phyloP scores from a whole-genome alignment of 1,140 invertebrate species.

The Hypsibius dujardini region DNA sequence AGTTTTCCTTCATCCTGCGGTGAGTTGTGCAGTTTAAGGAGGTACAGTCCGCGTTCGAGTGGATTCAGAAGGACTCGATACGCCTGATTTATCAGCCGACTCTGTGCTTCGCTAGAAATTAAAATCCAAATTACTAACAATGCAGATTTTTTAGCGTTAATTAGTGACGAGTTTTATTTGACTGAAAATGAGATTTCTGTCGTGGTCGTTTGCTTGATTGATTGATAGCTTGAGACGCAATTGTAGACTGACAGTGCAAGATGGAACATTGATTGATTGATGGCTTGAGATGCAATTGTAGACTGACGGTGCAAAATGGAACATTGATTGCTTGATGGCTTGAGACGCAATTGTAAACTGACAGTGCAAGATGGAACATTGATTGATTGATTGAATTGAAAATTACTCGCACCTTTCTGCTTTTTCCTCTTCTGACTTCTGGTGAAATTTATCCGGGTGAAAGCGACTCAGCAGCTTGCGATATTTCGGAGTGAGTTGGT shows the following conservation, averaged over 20 bases:
- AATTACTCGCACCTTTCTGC: neutral
- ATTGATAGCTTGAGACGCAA: too few relatives aligned
- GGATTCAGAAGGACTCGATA: neutral
- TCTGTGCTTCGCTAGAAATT: neutral
- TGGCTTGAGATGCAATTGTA: too few relatives aligned
- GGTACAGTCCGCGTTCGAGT: neutral
- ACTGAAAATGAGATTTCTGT: too few relatives aligned
- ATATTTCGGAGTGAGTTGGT: neutral
- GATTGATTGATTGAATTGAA: neutral
- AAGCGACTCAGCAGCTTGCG: neutral
- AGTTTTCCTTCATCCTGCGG: neutral
- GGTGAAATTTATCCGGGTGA: constrained; percentile 2
- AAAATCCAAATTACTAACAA: neutral
- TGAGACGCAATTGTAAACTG: too few relatives aligned
- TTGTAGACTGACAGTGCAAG: too few relatives aligned
- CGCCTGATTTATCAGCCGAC: constrained; percentile 8
- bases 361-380: too few relatives aligned
- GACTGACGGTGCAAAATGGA: too few relatives aligned
- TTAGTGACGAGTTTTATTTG: neutral
- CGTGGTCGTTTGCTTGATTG: too few relatives aligned
- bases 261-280: too few relatives aligned
- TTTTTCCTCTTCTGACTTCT: neutral
- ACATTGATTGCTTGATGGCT: too few relatives aligned
- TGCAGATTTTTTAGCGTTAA: neutral
- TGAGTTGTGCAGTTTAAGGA: neutral